Percentiles rank a stretch among this genome's conserved stretches.
Conservation (phyloP, 2,888 invertebrate species). For the Drosophila hamatofila region DNA sequence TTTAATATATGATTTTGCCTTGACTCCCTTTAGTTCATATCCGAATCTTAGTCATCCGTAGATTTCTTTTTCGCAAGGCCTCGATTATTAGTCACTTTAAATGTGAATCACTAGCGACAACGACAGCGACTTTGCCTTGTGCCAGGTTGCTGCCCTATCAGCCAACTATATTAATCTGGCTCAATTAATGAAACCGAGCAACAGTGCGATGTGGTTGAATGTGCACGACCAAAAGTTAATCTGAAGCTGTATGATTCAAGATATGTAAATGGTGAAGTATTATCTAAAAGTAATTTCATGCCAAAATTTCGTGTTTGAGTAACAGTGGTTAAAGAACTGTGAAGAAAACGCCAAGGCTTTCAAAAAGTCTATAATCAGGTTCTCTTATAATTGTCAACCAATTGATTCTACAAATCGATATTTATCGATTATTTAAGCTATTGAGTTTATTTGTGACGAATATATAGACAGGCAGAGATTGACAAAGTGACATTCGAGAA, state of each 20-base stretch:
- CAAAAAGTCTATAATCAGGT: no score
- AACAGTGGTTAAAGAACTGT: no score
- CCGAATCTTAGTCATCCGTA: conserved; percentile 43
- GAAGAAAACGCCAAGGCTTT: no score
- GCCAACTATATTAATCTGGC: conserved; percentile 43
- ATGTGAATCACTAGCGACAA: conserved; percentile 58
- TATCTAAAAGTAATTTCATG: background rate
- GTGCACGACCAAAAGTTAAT: background rate
- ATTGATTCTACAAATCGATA: no score
- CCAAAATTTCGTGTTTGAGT: background rate
- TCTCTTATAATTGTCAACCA: no score
- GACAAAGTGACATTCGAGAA: no score
- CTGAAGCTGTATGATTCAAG: background rate
- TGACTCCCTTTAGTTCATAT: conserved; percentile 3
- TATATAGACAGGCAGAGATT: no score
- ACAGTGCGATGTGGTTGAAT: background rate
- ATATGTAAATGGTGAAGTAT: background rate
- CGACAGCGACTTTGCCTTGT: conserved; percentile 38
- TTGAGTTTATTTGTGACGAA: no score
- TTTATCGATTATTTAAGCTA: no score
- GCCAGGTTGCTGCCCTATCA: conserved; percentile 51
- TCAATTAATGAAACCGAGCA: background rate
- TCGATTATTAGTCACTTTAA: conserved; percentile 39
- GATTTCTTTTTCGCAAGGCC: conserved; percentile 9
- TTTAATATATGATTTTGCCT: background rate